A percentile compares a stretch with the other conserved stretches of the same genome.
These are phyloP conservation scores for Eucidaris tribuloides DNA, from an alignment of 35 echinoderm and acorn worm genomes.

Conservation along the genomic window DNA sequence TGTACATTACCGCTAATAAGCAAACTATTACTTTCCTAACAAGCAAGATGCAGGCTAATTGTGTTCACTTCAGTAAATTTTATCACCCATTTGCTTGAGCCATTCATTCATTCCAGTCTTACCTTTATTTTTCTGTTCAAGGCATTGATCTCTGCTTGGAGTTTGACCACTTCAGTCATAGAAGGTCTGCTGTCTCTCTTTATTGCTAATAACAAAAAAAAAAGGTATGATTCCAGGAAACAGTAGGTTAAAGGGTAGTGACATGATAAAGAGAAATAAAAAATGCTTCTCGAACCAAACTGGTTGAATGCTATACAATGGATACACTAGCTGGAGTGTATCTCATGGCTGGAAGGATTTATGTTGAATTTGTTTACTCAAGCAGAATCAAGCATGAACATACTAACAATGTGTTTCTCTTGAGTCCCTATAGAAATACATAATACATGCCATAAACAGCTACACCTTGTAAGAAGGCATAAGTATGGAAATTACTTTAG, in stretches of 20 bases:
- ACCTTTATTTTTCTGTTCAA: conserved; percentile 74
- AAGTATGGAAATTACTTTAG: too few relatives aligned
- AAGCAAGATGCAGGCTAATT: not conserved
- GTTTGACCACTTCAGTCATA: conserved; percentile 50
- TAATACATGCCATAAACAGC: not conserved
- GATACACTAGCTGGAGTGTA: too few relatives aligned
- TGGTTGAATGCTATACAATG: not conserved
- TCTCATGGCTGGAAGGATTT: too few relatives aligned
- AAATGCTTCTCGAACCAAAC: not conserved
- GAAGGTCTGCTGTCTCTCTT: conserved; percentile 61
- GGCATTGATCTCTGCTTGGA: conserved; percentile 63
- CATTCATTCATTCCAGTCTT: not conserved
- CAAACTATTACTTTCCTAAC: not conserved
- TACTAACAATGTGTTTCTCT: too few relatives aligned
- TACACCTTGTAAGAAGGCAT: not conserved
- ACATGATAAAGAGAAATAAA: not conserved
- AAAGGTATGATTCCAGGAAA: not conserved
- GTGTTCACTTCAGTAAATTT: not conserved
- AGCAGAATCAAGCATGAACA: not conserved
- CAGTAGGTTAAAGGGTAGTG: not conserved
- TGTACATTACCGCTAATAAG: not conserved
- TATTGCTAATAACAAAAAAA: conserved; percentile 39
- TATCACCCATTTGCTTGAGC: not conserved
- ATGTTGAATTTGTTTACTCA: not conserved
- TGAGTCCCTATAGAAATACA: not conserved